phyloP scores from a whole-genome alignment of 2,797 vertebrate genomes.

The Scolopax bukidnonensis region DNA sequence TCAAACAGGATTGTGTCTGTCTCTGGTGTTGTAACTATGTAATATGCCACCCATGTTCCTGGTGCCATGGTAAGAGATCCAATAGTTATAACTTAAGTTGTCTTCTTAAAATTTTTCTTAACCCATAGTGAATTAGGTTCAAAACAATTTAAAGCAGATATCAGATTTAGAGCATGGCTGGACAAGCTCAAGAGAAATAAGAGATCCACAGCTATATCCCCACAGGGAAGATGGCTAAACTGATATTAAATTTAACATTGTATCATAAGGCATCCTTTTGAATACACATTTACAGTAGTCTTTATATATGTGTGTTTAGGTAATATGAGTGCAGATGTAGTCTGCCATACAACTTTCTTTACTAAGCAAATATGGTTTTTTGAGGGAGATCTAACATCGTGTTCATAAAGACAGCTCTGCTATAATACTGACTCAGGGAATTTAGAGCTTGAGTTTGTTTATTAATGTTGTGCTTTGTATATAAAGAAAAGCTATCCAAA shows the following conservation, averaged over 20 bases:
- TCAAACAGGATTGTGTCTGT: neutral
- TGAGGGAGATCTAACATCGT: neutral
- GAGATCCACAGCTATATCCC: neutral
- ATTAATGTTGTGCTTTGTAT: conserved; percentile 44
- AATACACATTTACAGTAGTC: neutral
- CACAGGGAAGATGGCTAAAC: neutral
- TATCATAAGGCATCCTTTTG: neutral
- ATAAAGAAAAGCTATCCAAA: conserved; percentile 36
- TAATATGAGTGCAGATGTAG: neutral
- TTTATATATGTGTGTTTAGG: neutral
- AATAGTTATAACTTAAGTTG: neutral
- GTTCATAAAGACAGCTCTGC: neutral
- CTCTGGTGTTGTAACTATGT: neutral
- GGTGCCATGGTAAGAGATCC: neutral
- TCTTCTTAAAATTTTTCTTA: neutral
- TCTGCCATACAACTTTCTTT: neutral
- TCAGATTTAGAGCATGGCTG: neutral
- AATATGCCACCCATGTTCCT: neutral
- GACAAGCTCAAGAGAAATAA: neutral
- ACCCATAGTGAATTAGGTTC: neutral
- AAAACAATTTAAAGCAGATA: neutral
- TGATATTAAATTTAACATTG: neutral
- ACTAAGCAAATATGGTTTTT: neutral
- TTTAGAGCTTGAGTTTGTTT: conserved; percentile 34
- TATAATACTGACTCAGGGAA: neutral